Evolutionary conservation across 92 coral and sea anemone species (phyloP), one percentile per base, ranked within the genome.

Genomic region (Virgularia gustaviana): DNA sequence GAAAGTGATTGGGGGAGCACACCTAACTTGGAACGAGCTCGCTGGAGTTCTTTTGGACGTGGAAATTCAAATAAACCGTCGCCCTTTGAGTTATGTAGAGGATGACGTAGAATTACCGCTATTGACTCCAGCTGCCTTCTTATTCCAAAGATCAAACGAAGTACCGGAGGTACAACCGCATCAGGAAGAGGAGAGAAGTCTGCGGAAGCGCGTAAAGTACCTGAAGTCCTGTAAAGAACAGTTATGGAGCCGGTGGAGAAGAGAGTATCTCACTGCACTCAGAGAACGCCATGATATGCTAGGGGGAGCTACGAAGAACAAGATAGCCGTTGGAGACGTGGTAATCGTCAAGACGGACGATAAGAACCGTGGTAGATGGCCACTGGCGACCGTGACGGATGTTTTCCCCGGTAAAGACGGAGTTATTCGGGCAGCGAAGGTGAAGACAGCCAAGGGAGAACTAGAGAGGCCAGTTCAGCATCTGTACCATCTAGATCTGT

Each of bases 381-480:
- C 68, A 8, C 20, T 61, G 68, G 68, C 68, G 20, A 61, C 37
- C 13, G 68, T 61, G 13, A 18, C 12, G 1, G 4, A 18, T 34
- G 24, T 22, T 9, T 61, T 27, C 28, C 68, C 24, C 24, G 68
- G 68, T 18, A 33, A 22, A 27, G 47, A 61, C 68, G 45, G 68
- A 1, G 68, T 61, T 12, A 36, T 61, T 2, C 47, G 68, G 19
- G 68, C 47, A 61, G 47, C 22, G 1, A 33, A 13, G 20, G 28
- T 61, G 47, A 36, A 61, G 36, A 61, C 47, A 61, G 36, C 38
- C 28, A 61, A 61, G 9, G 74, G 75, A 59, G 49, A 38, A 0
- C 51, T 72, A 23, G 63, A 70, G 37, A 42, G 75, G 19, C 79
- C 84, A 4, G 76, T 79, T 5, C 84, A 79, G 68, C 79, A 79